Percentiles rank a stretch among this genome's conserved stretches.
Conservation (phyloP, 2,113 vertebrate species). For the Proteles cristata region DNA sequence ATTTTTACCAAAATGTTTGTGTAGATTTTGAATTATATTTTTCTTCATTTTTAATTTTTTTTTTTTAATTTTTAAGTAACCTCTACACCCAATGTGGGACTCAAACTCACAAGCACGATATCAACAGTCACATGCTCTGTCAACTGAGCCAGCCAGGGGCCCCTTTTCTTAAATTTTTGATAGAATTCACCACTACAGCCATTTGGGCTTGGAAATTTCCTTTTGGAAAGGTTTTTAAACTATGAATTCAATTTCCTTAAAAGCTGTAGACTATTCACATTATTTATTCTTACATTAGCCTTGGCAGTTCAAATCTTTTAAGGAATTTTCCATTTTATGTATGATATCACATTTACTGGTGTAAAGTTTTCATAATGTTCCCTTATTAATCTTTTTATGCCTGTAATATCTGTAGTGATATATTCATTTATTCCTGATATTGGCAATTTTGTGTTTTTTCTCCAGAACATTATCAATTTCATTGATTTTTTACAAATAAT, state of each 20-base stretch:
- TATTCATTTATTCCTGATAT: not conserved
- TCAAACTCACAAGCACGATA: not conserved
- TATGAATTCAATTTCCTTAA: not conserved
- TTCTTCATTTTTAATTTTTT: not conserved
- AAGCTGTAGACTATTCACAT: not conserved
- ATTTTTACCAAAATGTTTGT: not conserved
- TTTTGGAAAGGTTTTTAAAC: not conserved
- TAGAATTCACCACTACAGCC: not conserved
- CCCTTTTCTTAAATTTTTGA: not conserved
- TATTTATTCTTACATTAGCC: not conserved
- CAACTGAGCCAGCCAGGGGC: not conserved
- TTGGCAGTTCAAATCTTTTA: not conserved
- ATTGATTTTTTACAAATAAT: not conserved
- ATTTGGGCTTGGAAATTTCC: not conserved
- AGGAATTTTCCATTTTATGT: not conserved
- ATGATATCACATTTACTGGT: not conserved
- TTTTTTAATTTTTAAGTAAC: not conserved
- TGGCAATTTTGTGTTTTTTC: not conserved
- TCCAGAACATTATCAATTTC: not conserved
- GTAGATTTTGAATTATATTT: not conserved
- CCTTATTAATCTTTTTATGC: not conserved
- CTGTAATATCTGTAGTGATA: not conserved
- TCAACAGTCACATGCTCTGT: not conserved
- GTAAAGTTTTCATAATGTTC: not conserved
- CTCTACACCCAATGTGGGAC: not conserved